These are phyloP conservation scores for Suricata suricatta DNA, from an alignment of 2,113 vertebrate genomes.

Conservation along the genomic window DNA sequence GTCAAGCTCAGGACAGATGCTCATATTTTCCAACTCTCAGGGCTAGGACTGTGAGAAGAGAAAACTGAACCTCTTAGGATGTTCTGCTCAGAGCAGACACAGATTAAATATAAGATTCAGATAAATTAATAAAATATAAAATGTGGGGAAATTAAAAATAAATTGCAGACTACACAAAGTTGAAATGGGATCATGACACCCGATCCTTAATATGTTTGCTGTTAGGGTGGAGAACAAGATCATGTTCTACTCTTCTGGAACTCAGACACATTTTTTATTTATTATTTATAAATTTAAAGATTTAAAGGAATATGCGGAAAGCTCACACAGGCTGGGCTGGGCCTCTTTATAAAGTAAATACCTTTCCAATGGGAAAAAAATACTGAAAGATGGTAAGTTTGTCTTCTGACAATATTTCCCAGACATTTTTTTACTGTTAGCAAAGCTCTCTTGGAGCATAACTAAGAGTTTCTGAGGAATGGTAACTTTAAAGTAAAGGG, in stretches of 20 bases:
- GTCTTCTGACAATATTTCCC: constrained; percentile 78
- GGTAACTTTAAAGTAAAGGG: constrained; percentile 77
- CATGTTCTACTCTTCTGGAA: constrained; percentile 66
- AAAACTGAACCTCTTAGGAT: not conserved
- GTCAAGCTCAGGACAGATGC: not conserved
- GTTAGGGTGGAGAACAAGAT: constrained; percentile 49
- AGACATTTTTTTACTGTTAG: constrained; percentile 79
- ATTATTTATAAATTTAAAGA: constrained; percentile 58
- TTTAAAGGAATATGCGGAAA: constrained; percentile 75
- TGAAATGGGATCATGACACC: constrained; percentile 46
- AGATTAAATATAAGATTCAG: constrained; percentile 52
- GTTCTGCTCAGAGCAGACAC: not conserved
- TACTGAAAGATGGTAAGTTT: constrained; percentile 65
- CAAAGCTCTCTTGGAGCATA: constrained; percentile 74
- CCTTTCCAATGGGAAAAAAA: constrained; percentile 61
- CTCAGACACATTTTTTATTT: constrained; percentile 73
- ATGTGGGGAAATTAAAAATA: constrained; percentile 39
- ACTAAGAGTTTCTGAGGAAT: constrained; percentile 70
- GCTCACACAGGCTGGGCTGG: constrained; percentile 60
- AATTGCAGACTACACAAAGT: constrained; percentile 36
- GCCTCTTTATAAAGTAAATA: constrained; percentile 75
- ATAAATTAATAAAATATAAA: constrained; percentile 46
- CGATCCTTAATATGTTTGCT: constrained; percentile 63
- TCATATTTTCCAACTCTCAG: not conserved
- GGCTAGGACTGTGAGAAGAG: not conserved